Base-by-base conservation (phyloP, 2,888 invertebrate genomes). In the Agonopterix alstromeriana region DNA sequence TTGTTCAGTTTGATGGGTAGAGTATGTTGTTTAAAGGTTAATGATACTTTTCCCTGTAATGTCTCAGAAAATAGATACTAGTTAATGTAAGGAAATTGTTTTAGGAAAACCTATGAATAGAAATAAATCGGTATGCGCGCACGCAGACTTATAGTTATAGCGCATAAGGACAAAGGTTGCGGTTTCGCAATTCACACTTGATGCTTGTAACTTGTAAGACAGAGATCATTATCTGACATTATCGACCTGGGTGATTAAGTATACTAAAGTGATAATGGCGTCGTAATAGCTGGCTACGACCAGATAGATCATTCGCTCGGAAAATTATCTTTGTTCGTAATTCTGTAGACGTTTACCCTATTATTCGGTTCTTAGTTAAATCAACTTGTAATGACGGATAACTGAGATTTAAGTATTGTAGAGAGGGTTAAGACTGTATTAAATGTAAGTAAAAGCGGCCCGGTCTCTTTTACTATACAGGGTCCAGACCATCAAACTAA, bases 241-340 rank as follows among this genome's bases (percentile, higher is more conserved):
- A 77, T 76, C 72, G 70, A 74, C 67, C 65, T 70, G 67, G 70
- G 67, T 77, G 77, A 82, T 82, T 81, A 77, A 80, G 73, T 75
- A 67, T 71, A 78, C 69, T 77, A 76, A 82, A 77, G 77, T 76
- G 77, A 78, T 83, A 82, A 82, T 82, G 69, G 73, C 67, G 60
- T 64, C 60, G 61, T 80, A 78, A 82, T 80, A 72, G 74, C 67
- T 63, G 57, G 63, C 65, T 57, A 50, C 53, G 54, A 55, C 58
- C 50, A 68, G 62, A 68, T 66, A 60, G 57, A 63, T 59, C 61
- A 61, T 56, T 57, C 55, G 61, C 49, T 57, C 58, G 60, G 65
- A 64, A 72, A 76, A 78, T 74, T 73, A 73, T 68, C 68, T 70
- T 70, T 67, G 68, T 70, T 67, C 61, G 45, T 47, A 48, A 55